These are phyloP conservation scores for Neofelis nebulosa DNA, from an alignment of 2,113 vertebrate genomes.

Conservation along the genomic window DNA sequence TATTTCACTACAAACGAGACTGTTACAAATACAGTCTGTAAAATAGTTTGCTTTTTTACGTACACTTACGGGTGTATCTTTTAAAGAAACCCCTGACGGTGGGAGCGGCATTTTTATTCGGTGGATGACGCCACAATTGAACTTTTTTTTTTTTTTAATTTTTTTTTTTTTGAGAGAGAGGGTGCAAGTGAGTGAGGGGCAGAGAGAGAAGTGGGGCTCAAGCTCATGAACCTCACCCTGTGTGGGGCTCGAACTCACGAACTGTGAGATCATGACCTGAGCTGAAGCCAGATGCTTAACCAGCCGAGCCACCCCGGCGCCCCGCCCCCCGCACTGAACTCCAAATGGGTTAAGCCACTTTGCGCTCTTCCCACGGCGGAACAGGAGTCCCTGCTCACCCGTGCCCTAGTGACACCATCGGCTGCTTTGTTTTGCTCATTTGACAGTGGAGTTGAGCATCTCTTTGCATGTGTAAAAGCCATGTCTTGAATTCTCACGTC, in stretches of 20 bases:
- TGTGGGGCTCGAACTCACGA: no score
- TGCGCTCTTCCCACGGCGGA: rapidly evolving
- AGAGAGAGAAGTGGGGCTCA: no score
- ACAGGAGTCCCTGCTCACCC: rapidly evolving
- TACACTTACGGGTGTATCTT: not conserved
- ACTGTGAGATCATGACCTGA: no score
- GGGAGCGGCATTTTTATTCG: not conserved
- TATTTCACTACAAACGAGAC: not conserved
- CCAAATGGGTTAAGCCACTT: rapidly evolving
- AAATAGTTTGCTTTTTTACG: not conserved
- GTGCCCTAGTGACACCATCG: rapidly evolving
- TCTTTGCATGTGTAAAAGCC: not conserved
- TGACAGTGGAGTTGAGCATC: not conserved
- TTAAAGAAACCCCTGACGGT: not conserved
- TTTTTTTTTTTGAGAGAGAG: no score
- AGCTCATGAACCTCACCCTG: no score
- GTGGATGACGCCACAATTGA: not conserved
- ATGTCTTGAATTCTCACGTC: not conserved
- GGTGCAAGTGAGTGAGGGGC: no score
- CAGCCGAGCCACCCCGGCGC: no score
- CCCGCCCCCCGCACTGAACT: not conserved
- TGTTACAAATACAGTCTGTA: not conserved
- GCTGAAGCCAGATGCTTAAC: no score
- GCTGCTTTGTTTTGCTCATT: not conserved
- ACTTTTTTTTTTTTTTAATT: not conserved